Evolutionary conservation across 2,888 invertebrate genomes (phyloP), one percentile per base, ranked within the genome.

Genomic region (Synanthedon tipuliformis): DNA sequence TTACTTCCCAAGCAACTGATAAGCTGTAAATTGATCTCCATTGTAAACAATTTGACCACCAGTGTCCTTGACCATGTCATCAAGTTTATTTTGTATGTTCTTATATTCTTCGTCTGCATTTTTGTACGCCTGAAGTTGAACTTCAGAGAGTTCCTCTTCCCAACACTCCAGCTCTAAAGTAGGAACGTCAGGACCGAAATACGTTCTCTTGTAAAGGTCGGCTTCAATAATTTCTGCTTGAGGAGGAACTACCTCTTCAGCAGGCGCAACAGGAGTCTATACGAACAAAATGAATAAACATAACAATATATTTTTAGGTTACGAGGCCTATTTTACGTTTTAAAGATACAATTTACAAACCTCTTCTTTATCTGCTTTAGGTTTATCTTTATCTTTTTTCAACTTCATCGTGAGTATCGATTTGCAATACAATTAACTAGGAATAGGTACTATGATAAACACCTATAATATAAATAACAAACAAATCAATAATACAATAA

Each of bases 61-160:
- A 51, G 89, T 89, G 27, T 82, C 79, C 59, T 89, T 88, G 1
- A 90, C 81, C 62, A 90, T 81, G 11, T 88, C 86, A 65, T 91
- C 90, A 0, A 92, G 69, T 56, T 90, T 90, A 57, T 77, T 87
- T 59, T 90, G 90, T 51, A 92, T 89, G 55, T 89, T 91, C 65
- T 90, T 89, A 62, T 92, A 92, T 64, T 94, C 93, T 56, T 90
- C 89, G 58, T 92, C 89, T 8, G 90, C 89, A 73, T 89, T 89
- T 59, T 90, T 89, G 60, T 89, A 90, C 0, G 89, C 89, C 50
- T 89, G 88, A 15, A 90, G 69, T 71, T 94, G 94, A 1, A 85
- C 89, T 52, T 91, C 89, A 0, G 91, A 90, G 0, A 94, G 78
- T 49, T 92, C 92, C 56, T 95, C 94, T 41, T 92, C 90, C 88